These are phyloP conservation scores for Taurulus bubalis DNA, from an alignment of 2,113 vertebrate genomes.

Conservation along the genomic window DNA sequence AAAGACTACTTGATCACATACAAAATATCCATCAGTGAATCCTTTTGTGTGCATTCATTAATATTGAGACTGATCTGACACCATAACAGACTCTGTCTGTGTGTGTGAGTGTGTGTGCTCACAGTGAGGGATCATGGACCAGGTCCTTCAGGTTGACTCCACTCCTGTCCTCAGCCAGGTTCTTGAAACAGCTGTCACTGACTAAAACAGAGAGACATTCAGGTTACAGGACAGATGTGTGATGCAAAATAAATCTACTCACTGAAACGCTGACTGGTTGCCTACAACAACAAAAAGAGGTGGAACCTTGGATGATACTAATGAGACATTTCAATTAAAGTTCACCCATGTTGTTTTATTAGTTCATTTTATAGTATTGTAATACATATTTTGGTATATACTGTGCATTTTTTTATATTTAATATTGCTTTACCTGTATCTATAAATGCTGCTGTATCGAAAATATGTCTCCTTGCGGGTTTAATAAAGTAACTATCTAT, in stretches of 20 bases:
- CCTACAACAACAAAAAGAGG: background rate
- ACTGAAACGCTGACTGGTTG: background rate
- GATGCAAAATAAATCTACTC: background rate
- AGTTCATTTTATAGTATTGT: too few relatives aligned
- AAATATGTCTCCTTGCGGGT: too few relatives aligned
- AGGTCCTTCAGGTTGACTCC: conserved; percentile 99
- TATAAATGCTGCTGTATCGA: too few relatives aligned
- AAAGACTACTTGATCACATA: too few relatives aligned
- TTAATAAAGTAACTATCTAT: too few relatives aligned
- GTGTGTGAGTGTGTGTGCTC: conserved; percentile 78
- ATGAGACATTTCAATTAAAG: background rate
- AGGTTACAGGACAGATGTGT: background rate
- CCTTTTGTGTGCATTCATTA: background rate
- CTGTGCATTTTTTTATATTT: too few relatives aligned
- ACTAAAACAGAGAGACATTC: conserved; percentile 82
- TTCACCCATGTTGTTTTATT: background rate
- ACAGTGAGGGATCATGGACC: conserved; percentile 98
- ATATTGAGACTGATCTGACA: too few relatives aligned
- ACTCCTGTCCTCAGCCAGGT: conserved; percentile 97
- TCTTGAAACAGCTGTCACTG: conserved; percentile 99
- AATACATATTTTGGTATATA: too few relatives aligned
- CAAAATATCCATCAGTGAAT: background rate
- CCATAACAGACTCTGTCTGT: too few relatives aligned
- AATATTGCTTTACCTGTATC: too few relatives aligned
- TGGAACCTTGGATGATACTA: background rate